Percentiles rank a stretch among this genome's conserved stretches.
Evolutionary conservation across 2,888 invertebrate species (phyloP).

Genomic region (Eupithecia abbreviata): DNA sequence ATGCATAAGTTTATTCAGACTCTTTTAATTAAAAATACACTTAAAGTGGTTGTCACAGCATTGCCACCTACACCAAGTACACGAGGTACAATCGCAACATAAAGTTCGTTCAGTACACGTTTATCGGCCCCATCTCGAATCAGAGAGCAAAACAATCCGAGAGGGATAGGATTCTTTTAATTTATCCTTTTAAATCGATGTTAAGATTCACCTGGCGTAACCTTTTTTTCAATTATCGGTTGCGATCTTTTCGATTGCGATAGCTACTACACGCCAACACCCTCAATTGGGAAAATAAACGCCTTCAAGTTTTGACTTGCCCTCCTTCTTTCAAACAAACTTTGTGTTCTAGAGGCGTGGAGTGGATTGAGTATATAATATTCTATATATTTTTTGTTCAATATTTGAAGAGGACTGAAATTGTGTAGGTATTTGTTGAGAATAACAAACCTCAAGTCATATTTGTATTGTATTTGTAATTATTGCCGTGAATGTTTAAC

Average conservation of each 20-base stretch:
- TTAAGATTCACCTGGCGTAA: slow-evolving; percentile 78
- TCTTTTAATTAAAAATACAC: slow-evolving; percentile 64
- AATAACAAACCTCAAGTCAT: neutral
- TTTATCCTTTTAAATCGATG: slow-evolving; percentile 82
- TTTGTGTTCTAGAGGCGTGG: slow-evolving; percentile 20
- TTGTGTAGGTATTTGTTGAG: neutral
- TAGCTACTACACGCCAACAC: slow-evolving; percentile 69
- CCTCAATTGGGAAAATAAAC: slow-evolving; percentile 49
- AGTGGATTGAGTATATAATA: neutral
- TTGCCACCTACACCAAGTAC: slow-evolving; percentile 69
- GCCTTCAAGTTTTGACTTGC: slow-evolving; percentile 16
- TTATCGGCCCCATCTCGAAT: slow-evolving; percentile 73
- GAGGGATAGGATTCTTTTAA: slow-evolving; percentile 74
- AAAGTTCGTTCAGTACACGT: slow-evolving; percentile 74
- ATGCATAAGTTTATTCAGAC: slow-evolving; percentile 40
- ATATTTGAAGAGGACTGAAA: neutral
- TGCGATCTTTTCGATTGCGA: slow-evolving; percentile 73
- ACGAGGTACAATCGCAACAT: slow-evolving; percentile 67
- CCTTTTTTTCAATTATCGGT: slow-evolving; percentile 77
- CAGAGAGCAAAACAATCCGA: slow-evolving; percentile 74
- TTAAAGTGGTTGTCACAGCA: slow-evolving; percentile 54
- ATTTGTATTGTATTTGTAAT: neutral
- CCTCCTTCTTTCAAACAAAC: slow-evolving; percentile 24
- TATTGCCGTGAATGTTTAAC: neutral
- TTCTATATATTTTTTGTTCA: too few species aligned